Conservation (phyloP, 2,113 vertebrate species). For the Dolichotis patagonum region DNA sequence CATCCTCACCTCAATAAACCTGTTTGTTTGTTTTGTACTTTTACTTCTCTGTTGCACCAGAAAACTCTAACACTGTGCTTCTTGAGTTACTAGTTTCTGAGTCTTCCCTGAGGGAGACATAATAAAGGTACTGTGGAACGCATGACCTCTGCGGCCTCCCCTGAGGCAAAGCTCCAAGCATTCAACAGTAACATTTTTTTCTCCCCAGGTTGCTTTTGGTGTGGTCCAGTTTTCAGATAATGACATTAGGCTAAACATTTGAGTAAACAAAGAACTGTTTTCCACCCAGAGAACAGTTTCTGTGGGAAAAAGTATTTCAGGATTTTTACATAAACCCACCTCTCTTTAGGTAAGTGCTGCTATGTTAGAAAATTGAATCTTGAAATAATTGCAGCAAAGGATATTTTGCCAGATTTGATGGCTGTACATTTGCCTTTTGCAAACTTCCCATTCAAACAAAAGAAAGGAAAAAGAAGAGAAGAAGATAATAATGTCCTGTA, state of each 20-base stretch:
- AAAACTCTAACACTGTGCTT: not conserved
- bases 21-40: too few relatives aligned
- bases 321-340: not conserved
- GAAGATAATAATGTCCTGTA: not conserved
- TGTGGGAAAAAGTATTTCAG: not conserved
- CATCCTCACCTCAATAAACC: too few relatives aligned
- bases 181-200: not conserved
- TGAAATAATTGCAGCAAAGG: not conserved
- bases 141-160: not conserved
- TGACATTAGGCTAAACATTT: not conserved
- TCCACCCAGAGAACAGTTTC: not conserved
- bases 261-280: not conserved
- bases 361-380: not conserved
- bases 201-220: not conserved
- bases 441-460: not conserved
- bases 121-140: not conserved
- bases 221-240: not conserved
- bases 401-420: not conserved
- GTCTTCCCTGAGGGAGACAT: not conserved
- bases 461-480: not conserved
- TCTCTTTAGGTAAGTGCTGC: not conserved
- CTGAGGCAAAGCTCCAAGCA: conserved; percentile 15
- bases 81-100: not conserved
- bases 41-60: too few relatives aligned
- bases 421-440: not conserved